Evolutionary conservation across 2,888 invertebrate species (phyloP), one percentile per base, ranked within the genome.

Genomic region (Drosophila algonquin): DNA sequence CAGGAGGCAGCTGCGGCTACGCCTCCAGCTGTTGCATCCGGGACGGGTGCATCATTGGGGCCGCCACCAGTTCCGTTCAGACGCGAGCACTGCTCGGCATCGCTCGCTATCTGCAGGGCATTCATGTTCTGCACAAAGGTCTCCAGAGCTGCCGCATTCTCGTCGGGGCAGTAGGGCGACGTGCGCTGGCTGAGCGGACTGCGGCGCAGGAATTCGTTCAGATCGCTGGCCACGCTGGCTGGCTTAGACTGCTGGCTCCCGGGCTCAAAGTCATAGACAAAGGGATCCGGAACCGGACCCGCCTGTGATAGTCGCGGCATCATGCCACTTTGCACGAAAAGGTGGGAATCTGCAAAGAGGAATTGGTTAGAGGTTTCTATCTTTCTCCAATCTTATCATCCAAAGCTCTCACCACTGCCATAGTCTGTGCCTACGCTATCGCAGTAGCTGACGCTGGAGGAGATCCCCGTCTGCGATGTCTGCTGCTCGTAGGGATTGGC

Each of bases 271-370:
- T 96, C 96, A 89, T 96, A 95, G 80, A 96, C 97, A 92, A 96
- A 97, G 21, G 97, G 94, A 92, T 98, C 97, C 93, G 97, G 27
- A 27, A 7, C 97, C 2, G 96, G 93, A 30, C 30, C 30, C 56
- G 79, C 57, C 47, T 85, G 88, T 27, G 80, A 16, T 96, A 87
- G 16, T 9, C 87, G 81, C n/a, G 73, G 73, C 73, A 96, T 93
- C 91, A 96, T 95, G 90, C 96, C 95, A 92, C 96, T 96, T 52
- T 96, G 97, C 81, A 95, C 94, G 93, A 97, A 97, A 73, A 97
- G 95, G 92, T 95, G 97, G 84, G 82, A 71, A 76, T 91, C 92
- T 91, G 51, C 1, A 61, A 35, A 24, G 7, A 4, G 18, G 18
- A 16, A 10, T 9, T n/a, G 14, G 2, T 40, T 14, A 40, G 14